Percentiles rank a stretch among this genome's conserved stretches.
These are phyloP conservation scores for Catharus ustulatus DNA, from an alignment of 2,797 vertebrate genomes.

Conservation along the genomic window DNA sequence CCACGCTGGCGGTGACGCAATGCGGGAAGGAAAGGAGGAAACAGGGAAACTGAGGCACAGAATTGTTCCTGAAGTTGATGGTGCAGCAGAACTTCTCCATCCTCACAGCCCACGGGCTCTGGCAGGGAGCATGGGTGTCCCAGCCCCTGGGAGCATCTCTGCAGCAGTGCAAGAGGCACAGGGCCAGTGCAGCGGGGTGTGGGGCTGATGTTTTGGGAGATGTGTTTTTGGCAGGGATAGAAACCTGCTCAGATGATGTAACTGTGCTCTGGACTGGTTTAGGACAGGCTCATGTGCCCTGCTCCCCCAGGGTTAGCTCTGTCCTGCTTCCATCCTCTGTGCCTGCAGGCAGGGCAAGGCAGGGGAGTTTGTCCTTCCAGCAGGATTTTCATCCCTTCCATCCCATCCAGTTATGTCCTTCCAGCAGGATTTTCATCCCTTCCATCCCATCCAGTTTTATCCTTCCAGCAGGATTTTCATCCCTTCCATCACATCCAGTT, in stretches of 20 bases:
- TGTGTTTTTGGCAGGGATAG: neutral
- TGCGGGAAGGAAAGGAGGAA: neutral
- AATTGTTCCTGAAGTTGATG: neutral
- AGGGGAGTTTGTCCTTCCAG: accelerated
- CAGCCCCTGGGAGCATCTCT: neutral
- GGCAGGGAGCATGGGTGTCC: neutral
- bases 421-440: too few species aligned
- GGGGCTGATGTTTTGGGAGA: neutral
- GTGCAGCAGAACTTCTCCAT: neutral
- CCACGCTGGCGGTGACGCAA: accelerated
- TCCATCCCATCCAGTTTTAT: too few species aligned
- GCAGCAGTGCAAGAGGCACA: neutral
- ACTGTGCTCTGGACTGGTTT: accelerated
- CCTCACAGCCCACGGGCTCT: neutral
- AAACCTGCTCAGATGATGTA: neutral
- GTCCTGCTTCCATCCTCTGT: neutral
- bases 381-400: neutral
- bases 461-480: too few species aligned
- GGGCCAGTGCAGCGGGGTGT: accelerated
- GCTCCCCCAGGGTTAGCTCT: accelerated
- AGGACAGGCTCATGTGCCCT: accelerated
- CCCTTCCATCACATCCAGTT: too few species aligned
- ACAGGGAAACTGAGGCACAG: conserved; percentile 11
- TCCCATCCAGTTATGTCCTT: too few species aligned
- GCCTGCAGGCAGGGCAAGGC: neutral